Percentiles rank a stretch among this genome's conserved stretches.
These are phyloP conservation scores for Andrena bicolor DNA, from an alignment of 2,888 invertebrate species.

Conservation along the genomic window DNA sequence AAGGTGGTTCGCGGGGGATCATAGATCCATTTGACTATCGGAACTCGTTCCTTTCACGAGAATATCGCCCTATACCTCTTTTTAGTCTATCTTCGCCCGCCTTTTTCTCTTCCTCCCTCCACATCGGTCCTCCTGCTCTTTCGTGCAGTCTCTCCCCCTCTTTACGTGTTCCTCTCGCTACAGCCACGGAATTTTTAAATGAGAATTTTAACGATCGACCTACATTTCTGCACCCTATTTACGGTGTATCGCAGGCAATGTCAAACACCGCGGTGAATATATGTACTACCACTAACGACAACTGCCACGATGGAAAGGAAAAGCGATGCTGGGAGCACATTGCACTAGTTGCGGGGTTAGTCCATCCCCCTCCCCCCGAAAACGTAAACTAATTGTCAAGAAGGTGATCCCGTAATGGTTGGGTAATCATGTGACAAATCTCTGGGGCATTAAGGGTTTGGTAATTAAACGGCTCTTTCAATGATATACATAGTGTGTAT, in stretches of 20 bases:
- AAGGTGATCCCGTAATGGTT: too few relatives aligned
- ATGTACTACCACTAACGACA: conserved; percentile 53
- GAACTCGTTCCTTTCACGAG: conserved; percentile 39
- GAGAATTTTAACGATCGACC: conserved; percentile 83
- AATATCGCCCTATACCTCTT: conserved; percentile 25
- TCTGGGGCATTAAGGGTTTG: too few relatives aligned
- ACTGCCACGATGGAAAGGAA: conserved; percentile 17
- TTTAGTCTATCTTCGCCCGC: conserved; percentile 12
- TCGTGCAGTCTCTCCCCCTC: conserved; percentile 27
- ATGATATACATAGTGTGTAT: too few relatives aligned
- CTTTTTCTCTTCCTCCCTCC: conserved; percentile 24
- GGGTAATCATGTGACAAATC: too few relatives aligned
- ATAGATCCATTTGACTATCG: conserved; percentile 65
- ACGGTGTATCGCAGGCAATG: conserved; percentile 74
- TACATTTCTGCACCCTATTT: conserved; percentile 77
- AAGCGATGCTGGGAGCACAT: conserved; percentile 28
- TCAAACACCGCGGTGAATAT: conserved; percentile 73
- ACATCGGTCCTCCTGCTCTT: conserved; percentile 38
- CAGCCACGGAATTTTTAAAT: conserved; percentile 78
- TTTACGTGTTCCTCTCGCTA: conserved; percentile 55
- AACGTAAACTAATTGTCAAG: too few relatives aligned
- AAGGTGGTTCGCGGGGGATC: conserved; percentile 58
- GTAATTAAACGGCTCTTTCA: too few relatives aligned
- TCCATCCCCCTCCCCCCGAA: not conserved
- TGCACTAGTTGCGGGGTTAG: not conserved